Evolutionary conservation across 2,113 vertebrate genomes (phyloP).

Genomic region (Motacilla tschutschensis): DNA sequence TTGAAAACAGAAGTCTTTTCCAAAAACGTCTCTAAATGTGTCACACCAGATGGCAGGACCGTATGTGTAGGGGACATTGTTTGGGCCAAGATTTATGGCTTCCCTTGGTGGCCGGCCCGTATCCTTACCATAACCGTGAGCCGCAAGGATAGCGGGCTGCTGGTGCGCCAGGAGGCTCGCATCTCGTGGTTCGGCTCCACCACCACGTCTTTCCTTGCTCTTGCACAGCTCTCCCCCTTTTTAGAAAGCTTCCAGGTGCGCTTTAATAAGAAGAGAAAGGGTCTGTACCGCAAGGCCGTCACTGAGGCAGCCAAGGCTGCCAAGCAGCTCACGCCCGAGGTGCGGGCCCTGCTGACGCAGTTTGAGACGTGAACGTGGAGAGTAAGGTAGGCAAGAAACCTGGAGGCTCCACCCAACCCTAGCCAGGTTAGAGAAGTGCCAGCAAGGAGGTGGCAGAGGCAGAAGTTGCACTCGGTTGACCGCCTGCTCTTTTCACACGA

Average conservation of each 20-base stretch:
- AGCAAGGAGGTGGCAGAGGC: constrained; percentile 47
- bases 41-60: constrained; percentile 90
- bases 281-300: constrained; percentile 95
- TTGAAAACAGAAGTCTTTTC: constrained; percentile 91
- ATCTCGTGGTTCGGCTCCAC: constrained; percentile 98
- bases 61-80: constrained; percentile 98
- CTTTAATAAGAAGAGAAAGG: constrained; percentile 98
- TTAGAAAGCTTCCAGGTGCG: constrained; percentile 97
- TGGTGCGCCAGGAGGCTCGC: constrained; percentile 91
- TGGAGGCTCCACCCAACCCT: constrained; percentile 51
- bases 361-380: constrained; percentile 89
- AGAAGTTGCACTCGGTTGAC: constrained; percentile 56
- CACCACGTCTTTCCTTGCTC: constrained; percentile 94
- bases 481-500: constrained; percentile 53
- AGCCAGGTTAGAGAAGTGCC: constrained; percentile 60
- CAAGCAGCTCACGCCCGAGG: constrained; percentile 96
- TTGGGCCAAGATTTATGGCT: constrained; percentile 98
- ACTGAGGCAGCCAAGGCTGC: constrained; percentile 95
- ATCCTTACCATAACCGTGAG: constrained; percentile 92
- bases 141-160: constrained; percentile 89
- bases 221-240: constrained; percentile 92
- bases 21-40: constrained; percentile 92
- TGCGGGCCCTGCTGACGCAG: constrained; percentile 94
- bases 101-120: constrained; percentile 97
- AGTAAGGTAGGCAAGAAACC: constrained; percentile 78